Evolutionary conservation across 2,797 vertebrate species (phyloP).

Genomic region (Petrocephalus sullivani): DNA sequence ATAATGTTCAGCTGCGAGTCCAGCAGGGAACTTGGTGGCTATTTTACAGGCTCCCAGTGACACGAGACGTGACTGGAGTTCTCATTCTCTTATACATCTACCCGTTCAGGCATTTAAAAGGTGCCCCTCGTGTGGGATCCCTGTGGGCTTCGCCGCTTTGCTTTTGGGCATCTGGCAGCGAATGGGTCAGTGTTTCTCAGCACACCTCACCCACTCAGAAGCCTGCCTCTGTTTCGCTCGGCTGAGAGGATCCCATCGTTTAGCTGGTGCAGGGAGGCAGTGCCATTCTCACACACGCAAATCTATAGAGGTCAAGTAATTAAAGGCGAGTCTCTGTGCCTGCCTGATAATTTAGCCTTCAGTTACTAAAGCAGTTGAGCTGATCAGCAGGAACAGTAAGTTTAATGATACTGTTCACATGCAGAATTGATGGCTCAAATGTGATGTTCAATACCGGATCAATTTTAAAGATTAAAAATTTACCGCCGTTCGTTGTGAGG

Average conservation of each 20-base stretch:
- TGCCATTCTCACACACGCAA: not conserved
- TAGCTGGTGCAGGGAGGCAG: not conserved
- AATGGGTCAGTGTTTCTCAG: not conserved
- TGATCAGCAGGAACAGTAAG: not conserved
- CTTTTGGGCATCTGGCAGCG: not conserved
- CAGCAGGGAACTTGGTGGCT: not conserved
- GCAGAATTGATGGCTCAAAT: not conserved
- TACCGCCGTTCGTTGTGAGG: not conserved
- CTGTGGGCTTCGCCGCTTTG: not conserved
- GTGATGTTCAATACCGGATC: not conserved
- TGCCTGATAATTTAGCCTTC: not conserved
- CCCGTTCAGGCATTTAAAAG: not conserved
- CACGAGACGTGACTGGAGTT: not conserved
- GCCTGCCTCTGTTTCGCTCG: not conserved
- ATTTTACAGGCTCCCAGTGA: not conserved
- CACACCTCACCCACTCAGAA: not conserved
- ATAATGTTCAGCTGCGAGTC: not conserved
- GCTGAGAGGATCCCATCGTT: not conserved
- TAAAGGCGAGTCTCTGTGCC: not conserved
- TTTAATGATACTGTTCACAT: not conserved
- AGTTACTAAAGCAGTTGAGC: not conserved
- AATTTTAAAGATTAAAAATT: constrained; percentile 2
- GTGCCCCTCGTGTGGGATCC: not conserved
- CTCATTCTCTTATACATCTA: not conserved
- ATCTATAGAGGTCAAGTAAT: not conserved